Conservation (phyloP, 2,113 vertebrate species). For the Rhadina sibilatrix region DNA sequence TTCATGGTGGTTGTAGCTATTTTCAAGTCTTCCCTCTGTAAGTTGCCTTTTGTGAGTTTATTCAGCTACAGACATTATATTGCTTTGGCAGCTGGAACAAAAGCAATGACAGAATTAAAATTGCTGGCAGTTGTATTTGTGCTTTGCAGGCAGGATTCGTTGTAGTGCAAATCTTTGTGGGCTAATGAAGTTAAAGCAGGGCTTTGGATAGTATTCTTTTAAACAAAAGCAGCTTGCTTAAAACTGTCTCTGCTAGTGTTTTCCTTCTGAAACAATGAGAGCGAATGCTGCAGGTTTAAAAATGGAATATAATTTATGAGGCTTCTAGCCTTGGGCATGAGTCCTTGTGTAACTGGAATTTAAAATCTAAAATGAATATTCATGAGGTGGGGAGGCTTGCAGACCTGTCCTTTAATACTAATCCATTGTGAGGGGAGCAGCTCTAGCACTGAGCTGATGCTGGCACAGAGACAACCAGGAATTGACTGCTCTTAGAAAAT, state of each 20-base stretch:
- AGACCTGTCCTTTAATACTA: conserved; percentile 60
- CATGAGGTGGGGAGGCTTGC: conserved; percentile 32
- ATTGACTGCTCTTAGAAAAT: neutral
- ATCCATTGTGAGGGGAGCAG: conserved; percentile 41
- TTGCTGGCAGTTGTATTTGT: neutral
- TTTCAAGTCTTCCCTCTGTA: neutral
- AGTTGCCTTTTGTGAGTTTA: neutral
- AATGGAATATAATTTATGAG: conserved; percentile 8
- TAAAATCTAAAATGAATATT: conserved; percentile 48
- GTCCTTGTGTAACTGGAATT: neutral
- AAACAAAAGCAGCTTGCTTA: neutral
- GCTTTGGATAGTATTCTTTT: neutral
- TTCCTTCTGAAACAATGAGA: neutral
- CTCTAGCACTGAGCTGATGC: conserved; percentile 30
- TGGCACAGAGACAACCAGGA: neutral
- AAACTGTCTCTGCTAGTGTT: neutral
- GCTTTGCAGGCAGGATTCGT: neutral
- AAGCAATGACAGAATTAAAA: neutral
- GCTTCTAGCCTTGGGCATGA: neutral
- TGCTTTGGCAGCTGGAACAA: neutral
- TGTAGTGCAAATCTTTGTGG: neutral
- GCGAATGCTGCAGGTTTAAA: neutral
- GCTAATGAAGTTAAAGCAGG: neutral
- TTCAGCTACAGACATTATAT: neutral
- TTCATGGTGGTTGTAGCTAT: neutral